A percentile compares a stretch with the other conserved stretches of the same genome.
These are phyloP conservation scores for Triplophysa rosa DNA, from an alignment of 2,113 vertebrate genomes.

Conservation along the genomic window DNA sequence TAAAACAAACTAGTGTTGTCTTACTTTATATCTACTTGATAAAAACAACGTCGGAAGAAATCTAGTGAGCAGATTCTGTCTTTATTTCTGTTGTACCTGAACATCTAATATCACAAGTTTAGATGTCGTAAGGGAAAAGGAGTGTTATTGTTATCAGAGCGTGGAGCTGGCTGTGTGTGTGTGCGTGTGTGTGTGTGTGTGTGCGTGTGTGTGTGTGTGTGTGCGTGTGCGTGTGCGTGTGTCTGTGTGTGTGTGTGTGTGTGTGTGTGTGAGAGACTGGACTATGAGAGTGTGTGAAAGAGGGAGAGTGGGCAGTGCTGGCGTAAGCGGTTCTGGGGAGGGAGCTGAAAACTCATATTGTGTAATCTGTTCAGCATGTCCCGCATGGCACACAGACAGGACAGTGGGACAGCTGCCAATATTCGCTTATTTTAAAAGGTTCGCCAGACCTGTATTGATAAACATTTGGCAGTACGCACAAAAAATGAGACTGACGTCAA, in stretches of 20 bases:
- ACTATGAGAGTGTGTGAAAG: slow-evolving; percentile 5
- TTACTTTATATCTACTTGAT: not conserved
- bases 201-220: slow-evolving; percentile 4
- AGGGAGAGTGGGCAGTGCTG: slow-evolving; percentile 2
- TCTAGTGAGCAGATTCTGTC: not conserved
- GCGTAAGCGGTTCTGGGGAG: slow-evolving; percentile 41
- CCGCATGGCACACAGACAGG: slow-evolving; percentile 65
- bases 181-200: slow-evolving; percentile 5
- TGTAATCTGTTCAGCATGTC: slow-evolving; percentile 74
- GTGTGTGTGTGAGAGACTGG: slow-evolving; percentile 18
- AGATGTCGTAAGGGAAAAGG: not conserved
- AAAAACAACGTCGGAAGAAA: not conserved
- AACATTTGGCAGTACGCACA: slow-evolving; percentile 56
- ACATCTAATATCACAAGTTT: not conserved
- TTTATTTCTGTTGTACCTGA: not conserved
- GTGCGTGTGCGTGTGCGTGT: slow-evolving; percentile 19
- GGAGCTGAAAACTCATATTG: slow-evolving; percentile 72
- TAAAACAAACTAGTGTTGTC: not conserved
- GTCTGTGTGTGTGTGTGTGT: not conserved
- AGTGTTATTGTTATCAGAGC: slow-evolving; percentile 30
- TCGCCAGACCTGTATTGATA: slow-evolving; percentile 58
- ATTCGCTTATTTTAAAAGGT: slow-evolving; percentile 53
- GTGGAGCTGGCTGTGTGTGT: slow-evolving; percentile 7
- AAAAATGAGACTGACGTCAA: slow-evolving; percentile 59
- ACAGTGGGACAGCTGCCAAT: slow-evolving; percentile 64